Conservation (phyloP, 2,888 invertebrate species). For the Zele albiditarsus region DNA sequence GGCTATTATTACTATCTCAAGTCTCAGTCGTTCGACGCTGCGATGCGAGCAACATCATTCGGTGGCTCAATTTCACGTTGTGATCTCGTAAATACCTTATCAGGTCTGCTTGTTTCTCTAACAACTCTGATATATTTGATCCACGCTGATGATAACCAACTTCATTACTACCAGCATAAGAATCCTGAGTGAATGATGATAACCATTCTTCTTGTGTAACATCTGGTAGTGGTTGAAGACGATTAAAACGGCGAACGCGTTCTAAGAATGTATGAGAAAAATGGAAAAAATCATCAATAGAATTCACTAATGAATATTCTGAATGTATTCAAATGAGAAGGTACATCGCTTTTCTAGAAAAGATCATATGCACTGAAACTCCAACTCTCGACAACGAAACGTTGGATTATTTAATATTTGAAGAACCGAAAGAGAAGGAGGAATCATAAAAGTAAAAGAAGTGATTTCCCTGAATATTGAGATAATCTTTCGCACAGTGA, state of each 20-base stretch:
- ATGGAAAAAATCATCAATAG: neutral
- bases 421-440: too few relatives aligned
- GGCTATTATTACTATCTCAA: neutral
- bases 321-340: too few relatives aligned
- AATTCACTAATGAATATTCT: neutral
- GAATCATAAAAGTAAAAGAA: too few relatives aligned
- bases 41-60: constrained; percentile 74
- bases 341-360: too few relatives aligned
- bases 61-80: constrained; percentile 79
- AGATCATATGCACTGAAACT: too few relatives aligned
- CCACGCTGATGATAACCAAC: constrained; percentile 72
- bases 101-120: constrained; percentile 83
- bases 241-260: constrained; percentile 78
- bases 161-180: constrained; percentile 73
- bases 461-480: too few relatives aligned
- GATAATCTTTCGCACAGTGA: too few relatives aligned
- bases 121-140: constrained; percentile 73
- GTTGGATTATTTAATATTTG: too few relatives aligned
- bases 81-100: constrained; percentile 81
- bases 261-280: constrained; percentile 66
- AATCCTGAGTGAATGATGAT: constrained; percentile 74
- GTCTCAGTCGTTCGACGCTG: constrained; percentile 54
- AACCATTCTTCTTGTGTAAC: constrained; percentile 78
- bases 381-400: too few relatives aligned
- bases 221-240: constrained; percentile 77